phyloP scores from a whole-genome alignment of 2,888 invertebrate genomes.

The Achlya flavicornis region DNA sequence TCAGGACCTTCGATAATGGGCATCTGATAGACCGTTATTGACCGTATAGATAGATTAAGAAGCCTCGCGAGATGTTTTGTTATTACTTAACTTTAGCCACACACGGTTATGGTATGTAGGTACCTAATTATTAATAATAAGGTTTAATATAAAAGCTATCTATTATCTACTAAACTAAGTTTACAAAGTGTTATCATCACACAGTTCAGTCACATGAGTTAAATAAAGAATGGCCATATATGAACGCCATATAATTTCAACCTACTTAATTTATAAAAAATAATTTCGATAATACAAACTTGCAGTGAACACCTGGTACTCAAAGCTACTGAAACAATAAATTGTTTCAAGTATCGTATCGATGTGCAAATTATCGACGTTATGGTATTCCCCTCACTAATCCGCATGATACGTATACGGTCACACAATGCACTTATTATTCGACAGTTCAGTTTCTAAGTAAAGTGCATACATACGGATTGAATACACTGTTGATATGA shows the following conservation, averaged over 20 bases:
- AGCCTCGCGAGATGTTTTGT: constrained; percentile 44
- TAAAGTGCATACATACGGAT: constrained; percentile 78
- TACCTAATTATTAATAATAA: neutral
- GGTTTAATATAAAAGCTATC: neutral
- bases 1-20: constrained; percentile 70
- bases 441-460: constrained; percentile 81
- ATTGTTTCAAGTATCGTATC: constrained; percentile 24
- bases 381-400: constrained; percentile 80
- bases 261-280: neutral
- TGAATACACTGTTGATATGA: constrained; percentile 68
- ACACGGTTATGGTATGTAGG: neutral
- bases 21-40: constrained; percentile 66
- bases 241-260: no score
- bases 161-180: neutral
- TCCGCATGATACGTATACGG: constrained; percentile 75
- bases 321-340: neutral
- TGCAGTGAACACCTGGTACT: constrained; percentile 17
- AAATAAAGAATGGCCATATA: no score
- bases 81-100: neutral
- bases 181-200: neutral
- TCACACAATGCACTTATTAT: constrained; percentile 83
- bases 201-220: neutral
- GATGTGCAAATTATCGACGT: constrained; percentile 70
- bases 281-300: constrained; percentile 26
- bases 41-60: constrained; percentile 61